Percentiles rank a stretch among this genome's conserved stretches.
phyloP scores from a whole-genome alignment of 1,140 invertebrate genomes.

The Drosophila orosa region DNA sequence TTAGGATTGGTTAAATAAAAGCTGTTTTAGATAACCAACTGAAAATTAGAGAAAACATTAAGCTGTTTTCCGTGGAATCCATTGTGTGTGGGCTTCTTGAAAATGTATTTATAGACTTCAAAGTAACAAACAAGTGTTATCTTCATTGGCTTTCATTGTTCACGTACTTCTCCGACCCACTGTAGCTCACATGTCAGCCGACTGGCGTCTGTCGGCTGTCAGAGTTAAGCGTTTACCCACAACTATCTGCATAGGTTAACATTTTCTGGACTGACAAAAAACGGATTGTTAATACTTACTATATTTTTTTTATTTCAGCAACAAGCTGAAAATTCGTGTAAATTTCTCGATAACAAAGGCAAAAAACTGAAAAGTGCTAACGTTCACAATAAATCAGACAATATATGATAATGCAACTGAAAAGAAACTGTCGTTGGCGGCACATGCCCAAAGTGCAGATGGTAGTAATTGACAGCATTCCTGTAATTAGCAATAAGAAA shows the following conservation, averaged over 20 bases:
- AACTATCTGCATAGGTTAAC: slow-evolving; percentile 43
- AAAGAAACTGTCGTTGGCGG: slow-evolving; percentile 16
- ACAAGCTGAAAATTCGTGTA: slow-evolving; percentile 80
- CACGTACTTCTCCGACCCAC: slow-evolving; percentile 2
- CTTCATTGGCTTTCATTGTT: neutral
- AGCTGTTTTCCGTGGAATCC: no score
- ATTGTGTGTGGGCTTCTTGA: no score
- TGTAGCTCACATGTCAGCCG: slow-evolving; percentile 43
- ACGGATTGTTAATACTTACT: slow-evolving; percentile 50
- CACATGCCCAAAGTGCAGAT: slow-evolving; percentile 25
- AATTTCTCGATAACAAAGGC: slow-evolving; percentile 67
- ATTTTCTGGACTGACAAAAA: slow-evolving; percentile 51
- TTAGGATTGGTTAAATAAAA: no score
- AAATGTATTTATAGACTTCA: neutral
- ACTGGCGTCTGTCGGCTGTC: slow-evolving; percentile 73
- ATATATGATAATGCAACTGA: slow-evolving; percentile 19
- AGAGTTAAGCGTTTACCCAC: slow-evolving; percentile 61
- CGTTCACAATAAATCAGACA: slow-evolving; percentile 47
- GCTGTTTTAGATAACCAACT: no score
- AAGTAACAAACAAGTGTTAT: neutral
- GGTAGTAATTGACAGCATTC: slow-evolving; percentile 29
- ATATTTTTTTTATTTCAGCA: slow-evolving; percentile 64
- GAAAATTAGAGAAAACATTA: no score
- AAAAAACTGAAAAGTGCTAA: slow-evolving; percentile 62
- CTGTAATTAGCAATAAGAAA: slow-evolving; percentile 36